These are phyloP conservation scores for Hippotragus niger DNA, from an alignment of 2,113 vertebrate species.

Conservation along the genomic window DNA sequence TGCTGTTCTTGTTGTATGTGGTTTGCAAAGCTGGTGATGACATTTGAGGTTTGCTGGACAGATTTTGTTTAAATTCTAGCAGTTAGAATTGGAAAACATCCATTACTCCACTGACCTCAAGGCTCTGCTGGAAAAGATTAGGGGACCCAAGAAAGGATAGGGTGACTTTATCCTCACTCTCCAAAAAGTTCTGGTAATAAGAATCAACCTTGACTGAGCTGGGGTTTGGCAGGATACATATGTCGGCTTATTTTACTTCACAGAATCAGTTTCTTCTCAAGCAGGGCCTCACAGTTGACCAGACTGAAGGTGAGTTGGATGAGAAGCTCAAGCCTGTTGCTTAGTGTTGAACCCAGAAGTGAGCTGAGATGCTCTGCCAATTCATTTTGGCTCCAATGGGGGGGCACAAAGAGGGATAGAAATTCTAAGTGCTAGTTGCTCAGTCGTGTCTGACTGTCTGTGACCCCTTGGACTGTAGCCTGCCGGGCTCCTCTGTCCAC, in stretches of 20 bases:
- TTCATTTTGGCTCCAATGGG: neutral
- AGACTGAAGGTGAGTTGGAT: neutral
- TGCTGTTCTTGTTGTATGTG: neutral
- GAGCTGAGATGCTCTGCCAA: neutral
- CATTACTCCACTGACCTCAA: neutral
- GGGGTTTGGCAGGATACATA: neutral
- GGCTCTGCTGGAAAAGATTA: neutral
- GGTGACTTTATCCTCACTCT: neutral
- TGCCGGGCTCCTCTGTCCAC: neutral
- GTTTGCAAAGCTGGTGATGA: neutral
- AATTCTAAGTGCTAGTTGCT: neutral
- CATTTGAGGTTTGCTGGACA: neutral
- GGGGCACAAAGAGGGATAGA: neutral
- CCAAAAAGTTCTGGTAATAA: neutral
- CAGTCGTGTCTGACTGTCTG: neutral
- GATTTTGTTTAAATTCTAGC: conserved; percentile 30
- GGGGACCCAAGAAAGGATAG: neutral
- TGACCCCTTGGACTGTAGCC: neutral
- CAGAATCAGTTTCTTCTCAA: neutral
- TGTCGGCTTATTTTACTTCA: neutral
- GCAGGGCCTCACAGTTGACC: neutral
- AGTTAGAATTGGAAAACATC: neutral
- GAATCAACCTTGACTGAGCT: neutral
- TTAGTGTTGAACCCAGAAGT: neutral
- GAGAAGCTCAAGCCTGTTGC: neutral